Evolutionary conservation across 2,888 invertebrate species (phyloP).

Genomic region (Plebejus argus): DNA sequence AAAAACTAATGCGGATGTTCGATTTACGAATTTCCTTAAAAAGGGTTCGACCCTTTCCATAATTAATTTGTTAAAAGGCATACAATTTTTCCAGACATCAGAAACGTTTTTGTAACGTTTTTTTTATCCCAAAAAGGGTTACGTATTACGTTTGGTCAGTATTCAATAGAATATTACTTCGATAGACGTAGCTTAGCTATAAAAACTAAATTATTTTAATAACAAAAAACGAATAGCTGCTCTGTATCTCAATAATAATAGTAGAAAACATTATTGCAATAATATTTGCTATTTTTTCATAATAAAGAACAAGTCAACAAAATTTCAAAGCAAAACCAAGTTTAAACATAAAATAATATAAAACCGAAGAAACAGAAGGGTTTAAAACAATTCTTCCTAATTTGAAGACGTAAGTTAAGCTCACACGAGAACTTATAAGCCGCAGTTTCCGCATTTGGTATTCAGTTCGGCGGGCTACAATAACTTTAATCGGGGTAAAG

Average conservation of each 20-base stretch:
- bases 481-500: constrained; percentile 79
- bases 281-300: background rate
- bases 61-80: constrained; percentile 28
- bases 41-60: constrained; percentile 45
- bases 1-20: constrained; percentile 30
- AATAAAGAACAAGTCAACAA: background rate
- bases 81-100: constrained; percentile 11
- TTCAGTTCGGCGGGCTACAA: constrained; percentile 77
- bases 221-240: background rate
- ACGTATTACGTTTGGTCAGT: background rate
- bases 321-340: too few species aligned
- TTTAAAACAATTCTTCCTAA: constrained; percentile 6
- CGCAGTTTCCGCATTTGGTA: constrained; percentile 66
- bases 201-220: background rate
- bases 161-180: background rate
- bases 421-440: constrained; percentile 36
- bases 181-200: background rate
- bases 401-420: constrained; percentile 34
- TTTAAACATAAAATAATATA: background rate
- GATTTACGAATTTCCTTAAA: constrained; percentile 50
- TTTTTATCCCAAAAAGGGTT: background rate
- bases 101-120: background rate
- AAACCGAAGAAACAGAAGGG: background rate
- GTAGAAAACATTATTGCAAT: too few species aligned
- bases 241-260: too few species aligned